These are phyloP conservation scores for Tetramorium bicarinatum DNA, from an alignment of 2,888 invertebrate genomes.

Conservation along the genomic window DNA sequence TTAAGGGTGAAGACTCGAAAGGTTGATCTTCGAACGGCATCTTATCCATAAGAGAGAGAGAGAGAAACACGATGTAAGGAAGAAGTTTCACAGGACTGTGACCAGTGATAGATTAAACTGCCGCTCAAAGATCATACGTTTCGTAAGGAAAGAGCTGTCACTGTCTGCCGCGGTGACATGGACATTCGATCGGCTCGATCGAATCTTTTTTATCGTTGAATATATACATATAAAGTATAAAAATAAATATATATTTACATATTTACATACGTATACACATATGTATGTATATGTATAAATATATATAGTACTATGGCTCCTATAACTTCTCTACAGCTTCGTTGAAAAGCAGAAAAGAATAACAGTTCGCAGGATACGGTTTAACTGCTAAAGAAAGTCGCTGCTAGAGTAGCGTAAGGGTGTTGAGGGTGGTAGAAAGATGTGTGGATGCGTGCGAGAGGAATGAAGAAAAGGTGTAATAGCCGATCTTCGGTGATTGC, in stretches of 20 bases:
- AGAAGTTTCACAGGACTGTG: neutral
- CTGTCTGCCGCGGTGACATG: slow-evolving; percentile 44
- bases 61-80: neutral
- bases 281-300: neutral
- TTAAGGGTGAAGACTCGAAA: slow-evolving; percentile 34
- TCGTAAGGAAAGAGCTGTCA: slow-evolving; percentile 19
- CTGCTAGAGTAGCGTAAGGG: slow-evolving; percentile 42
- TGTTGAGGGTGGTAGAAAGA: slow-evolving; percentile 15
- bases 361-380: slow-evolving; percentile 43
- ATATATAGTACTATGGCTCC: slow-evolving; percentile 62
- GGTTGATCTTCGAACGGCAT: slow-evolving; percentile 47
- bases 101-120: slow-evolving; percentile 20
- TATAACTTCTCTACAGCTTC: slow-evolving; percentile 66
- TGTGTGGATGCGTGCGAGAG: slow-evolving; percentile 22
- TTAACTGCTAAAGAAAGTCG: slow-evolving; percentile 53
- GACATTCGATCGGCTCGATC: slow-evolving; percentile 57
- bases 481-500: slow-evolving; percentile 53
- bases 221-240: slow-evolving; percentile 57
- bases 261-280: slow-evolving; percentile 14
- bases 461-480: neutral
- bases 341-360: slow-evolving; percentile 32
- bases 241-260: slow-evolving; percentile 41
- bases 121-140: slow-evolving; percentile 46
- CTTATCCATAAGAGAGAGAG: slow-evolving; percentile 9
- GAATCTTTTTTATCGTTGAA: slow-evolving; percentile 67